Conservation (phyloP, 2,888 invertebrate species). For the Clistopyga incitator region DNA sequence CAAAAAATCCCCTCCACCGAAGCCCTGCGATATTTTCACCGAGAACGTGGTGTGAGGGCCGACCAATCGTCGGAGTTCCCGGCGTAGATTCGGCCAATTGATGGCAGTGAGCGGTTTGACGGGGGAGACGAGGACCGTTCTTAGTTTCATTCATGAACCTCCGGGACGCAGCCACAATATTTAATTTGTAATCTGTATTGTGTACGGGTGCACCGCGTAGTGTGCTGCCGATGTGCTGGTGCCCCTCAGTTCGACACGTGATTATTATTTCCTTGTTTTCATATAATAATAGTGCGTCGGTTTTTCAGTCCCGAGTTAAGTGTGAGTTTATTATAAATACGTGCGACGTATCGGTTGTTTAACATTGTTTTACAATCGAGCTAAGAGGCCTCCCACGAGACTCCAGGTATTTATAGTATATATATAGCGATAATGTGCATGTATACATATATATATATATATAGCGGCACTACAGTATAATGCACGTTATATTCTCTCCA, state of each 20-base stretch:
- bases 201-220: slow-evolving; percentile 80
- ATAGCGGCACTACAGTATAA: not conserved
- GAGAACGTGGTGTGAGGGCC: slow-evolving; percentile 26
- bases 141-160: slow-evolving; percentile 83
- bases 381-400: slow-evolving; percentile 68
- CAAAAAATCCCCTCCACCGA: slow-evolving; percentile 22
- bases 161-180: slow-evolving; percentile 75
- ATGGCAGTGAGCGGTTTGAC: slow-evolving; percentile 61
- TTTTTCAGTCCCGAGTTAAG: slow-evolving; percentile 35
- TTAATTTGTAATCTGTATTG: slow-evolving; percentile 81
- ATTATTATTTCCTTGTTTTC: slow-evolving; percentile 73
- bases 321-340: slow-evolving; percentile 58
- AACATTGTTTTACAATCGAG: slow-evolving; percentile 51
- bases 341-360: slow-evolving; percentile 65
- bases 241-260: slow-evolving; percentile 76
- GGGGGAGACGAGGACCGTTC: slow-evolving; percentile 73
- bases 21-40: slow-evolving; percentile 6
- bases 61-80: slow-evolving; percentile 62
- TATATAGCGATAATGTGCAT: not conserved
- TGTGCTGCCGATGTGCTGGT: slow-evolving; percentile 80
- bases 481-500: not conserved
- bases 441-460: not conserved
- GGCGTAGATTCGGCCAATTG: slow-evolving; percentile 59
- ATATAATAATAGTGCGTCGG: slow-evolving; percentile 11
- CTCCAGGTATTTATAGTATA: slow-evolving; percentile 73